Conservation (phyloP, 2,888 invertebrate genomes). For the Neoscelio sp. region DNA sequence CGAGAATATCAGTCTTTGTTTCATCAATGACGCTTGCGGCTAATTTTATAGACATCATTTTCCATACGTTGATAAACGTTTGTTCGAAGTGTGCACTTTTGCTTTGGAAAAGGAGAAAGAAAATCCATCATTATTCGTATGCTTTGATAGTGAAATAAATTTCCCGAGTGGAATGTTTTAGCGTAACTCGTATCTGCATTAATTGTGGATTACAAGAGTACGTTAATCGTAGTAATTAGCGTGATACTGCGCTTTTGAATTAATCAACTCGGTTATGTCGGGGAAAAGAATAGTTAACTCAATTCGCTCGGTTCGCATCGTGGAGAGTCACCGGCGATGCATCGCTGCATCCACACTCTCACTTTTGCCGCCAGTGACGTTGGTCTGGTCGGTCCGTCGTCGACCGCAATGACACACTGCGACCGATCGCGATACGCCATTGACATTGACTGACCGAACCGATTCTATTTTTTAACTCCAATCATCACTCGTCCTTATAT, state of each 20-base stretch:
- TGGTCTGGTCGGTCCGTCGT: conserved; percentile 74
- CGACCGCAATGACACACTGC: conserved; percentile 71
- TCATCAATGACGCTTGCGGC: neutral
- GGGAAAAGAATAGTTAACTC: conserved; percentile 44
- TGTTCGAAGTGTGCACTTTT: too few species aligned
- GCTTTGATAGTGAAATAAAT: too few species aligned
- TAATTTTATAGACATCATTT: too few species aligned
- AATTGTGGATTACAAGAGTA: conserved; percentile 11
- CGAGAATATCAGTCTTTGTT: neutral
- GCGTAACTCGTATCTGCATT: conserved; percentile 2
- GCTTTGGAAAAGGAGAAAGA: too few species aligned
- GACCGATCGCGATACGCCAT: conserved; percentile 65
- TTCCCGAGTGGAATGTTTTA: conserved; percentile 16
- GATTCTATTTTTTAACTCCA: conserved; percentile 17
- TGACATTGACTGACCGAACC: conserved; percentile 52
- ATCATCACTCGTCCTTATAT: too few species aligned
- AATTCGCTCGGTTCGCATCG: conserved; percentile 47
- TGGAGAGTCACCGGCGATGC: conserved; percentile 71
- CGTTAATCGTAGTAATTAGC: conserved; percentile 34
- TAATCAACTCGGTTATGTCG: conserved; percentile 32
- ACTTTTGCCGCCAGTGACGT: conserved; percentile 81
- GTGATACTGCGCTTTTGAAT: conserved; percentile 7
- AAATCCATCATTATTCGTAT: too few species aligned
- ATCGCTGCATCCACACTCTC: conserved; percentile 80
- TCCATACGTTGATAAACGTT: too few species aligned